These are phyloP conservation scores for Electrophaes corylata DNA, from an alignment of 2,888 invertebrate genomes.

Conservation along the genomic window DNA sequence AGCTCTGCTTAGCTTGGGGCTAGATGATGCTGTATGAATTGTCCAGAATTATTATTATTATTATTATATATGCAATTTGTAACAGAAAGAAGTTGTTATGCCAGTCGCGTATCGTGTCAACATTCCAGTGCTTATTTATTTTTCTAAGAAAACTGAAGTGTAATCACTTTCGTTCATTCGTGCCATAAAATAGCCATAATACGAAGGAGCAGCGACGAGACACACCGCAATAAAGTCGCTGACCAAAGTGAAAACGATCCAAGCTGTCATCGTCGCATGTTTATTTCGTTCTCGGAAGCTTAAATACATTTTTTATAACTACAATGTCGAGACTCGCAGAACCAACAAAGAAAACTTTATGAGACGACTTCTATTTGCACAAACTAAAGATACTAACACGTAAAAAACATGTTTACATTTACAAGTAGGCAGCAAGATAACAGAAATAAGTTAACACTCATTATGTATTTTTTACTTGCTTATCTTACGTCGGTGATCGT, in stretches of 20 bases:
- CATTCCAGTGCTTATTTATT: conserved; percentile 25
- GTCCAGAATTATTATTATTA: too few species aligned
- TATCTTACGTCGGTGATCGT: conserved; percentile 63
- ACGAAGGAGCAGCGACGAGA: conserved; percentile 39
- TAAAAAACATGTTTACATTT: conserved; percentile 37
- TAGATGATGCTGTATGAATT: too few species aligned
- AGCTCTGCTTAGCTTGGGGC: too few species aligned
- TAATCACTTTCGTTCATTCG: conserved; percentile 35
- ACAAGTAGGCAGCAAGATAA: conserved; percentile 44
- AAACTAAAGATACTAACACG: conserved; percentile 34
- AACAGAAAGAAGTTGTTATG: not conserved
- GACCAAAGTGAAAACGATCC: conserved; percentile 67
- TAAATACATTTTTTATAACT: conserved; percentile 64
- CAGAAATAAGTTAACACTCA: conserved; percentile 43
- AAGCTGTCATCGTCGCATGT: conserved; percentile 69
- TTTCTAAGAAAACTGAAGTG: conserved; percentile 31
- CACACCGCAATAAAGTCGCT: conserved; percentile 60
- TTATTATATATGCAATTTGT: too few species aligned
- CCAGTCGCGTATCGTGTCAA: conserved; percentile 4
- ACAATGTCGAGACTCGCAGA: conserved; percentile 40
- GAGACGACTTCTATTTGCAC: conserved; percentile 43
- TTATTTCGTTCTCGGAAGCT: conserved; percentile 59
- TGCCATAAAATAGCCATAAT: conserved; percentile 34
- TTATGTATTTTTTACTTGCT: conserved; percentile 52
- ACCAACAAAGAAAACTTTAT: conserved; percentile 47